Conservation (phyloP, 2,113 vertebrate species). For the Stigmatopora nigra region DNA sequence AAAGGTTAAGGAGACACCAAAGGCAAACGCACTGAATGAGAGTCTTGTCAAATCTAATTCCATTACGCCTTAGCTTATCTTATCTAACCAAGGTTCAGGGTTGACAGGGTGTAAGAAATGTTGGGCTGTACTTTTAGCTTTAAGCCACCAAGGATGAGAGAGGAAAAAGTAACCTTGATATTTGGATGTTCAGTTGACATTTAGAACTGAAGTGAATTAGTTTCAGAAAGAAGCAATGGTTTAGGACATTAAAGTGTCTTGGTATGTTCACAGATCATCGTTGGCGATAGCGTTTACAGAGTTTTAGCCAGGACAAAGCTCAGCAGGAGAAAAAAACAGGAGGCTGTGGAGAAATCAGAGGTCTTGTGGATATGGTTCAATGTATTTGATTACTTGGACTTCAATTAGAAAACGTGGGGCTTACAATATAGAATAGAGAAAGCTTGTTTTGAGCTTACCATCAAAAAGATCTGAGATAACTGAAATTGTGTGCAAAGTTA, state of each 20-base stretch:
- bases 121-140: constrained; percentile 44
- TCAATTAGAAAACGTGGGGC: too few species aligned
- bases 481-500: not conserved
- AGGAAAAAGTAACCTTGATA: constrained; percentile 49
- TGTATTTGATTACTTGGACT: constrained; percentile 10
- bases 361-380: constrained; percentile 11
- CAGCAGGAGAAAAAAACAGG: constrained; percentile 35
- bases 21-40: constrained; percentile 65
- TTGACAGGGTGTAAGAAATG: constrained; percentile 58
- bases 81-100: constrained; percentile 60
- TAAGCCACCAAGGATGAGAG: constrained; percentile 52
- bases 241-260: constrained; percentile 47
- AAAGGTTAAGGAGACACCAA: constrained; percentile 72
- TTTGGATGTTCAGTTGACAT: constrained; percentile 62
- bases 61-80: constrained; percentile 59
- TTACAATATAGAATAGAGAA: not conserved
- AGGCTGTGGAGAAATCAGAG: constrained; percentile 18
- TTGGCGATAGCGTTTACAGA: constrained; percentile 20
- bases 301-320: constrained; percentile 10
- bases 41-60: constrained; percentile 67
- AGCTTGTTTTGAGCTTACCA: not conserved
- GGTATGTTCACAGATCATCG: constrained; percentile 30
- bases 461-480: not conserved
- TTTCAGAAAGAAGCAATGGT: constrained; percentile 33
- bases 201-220: constrained; percentile 48